Percentiles rank a stretch among this genome's conserved stretches.
These are phyloP conservation scores for Graptemys geographica DNA, from an alignment of 2,797 vertebrate genomes.

Conservation along the genomic window DNA sequence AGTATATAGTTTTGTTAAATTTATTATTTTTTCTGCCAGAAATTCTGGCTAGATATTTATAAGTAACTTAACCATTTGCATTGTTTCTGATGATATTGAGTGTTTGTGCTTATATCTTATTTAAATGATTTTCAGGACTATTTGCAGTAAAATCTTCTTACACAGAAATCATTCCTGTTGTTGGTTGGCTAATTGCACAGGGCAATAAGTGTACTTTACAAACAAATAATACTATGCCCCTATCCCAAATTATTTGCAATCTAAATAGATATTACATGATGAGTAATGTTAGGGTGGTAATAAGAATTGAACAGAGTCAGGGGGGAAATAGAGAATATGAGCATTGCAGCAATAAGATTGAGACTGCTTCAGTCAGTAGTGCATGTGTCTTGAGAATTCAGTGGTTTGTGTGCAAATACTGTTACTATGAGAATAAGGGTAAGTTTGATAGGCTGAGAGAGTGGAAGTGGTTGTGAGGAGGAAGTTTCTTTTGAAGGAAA, in stretches of 20 bases:
- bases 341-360: background rate
- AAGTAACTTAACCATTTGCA: background rate
- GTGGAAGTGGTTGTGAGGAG: background rate
- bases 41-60: background rate
- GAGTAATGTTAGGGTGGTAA: background rate
- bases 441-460: slow-evolving; percentile 8
- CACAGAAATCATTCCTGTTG: background rate
- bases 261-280: background rate
- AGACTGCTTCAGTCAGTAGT: background rate
- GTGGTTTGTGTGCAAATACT: background rate
- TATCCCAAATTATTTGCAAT: background rate
- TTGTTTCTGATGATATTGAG: background rate
- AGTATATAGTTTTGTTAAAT: background rate
- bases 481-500: slow-evolving; percentile 4
- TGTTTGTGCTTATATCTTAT: background rate
- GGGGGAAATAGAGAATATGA: background rate
- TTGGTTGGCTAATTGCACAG: background rate
- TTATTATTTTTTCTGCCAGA: background rate
- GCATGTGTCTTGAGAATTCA: background rate
- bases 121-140: background rate
- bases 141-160: background rate
- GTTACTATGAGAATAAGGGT: slow-evolving; percentile 38
- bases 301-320: background rate
- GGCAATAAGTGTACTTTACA: background rate
- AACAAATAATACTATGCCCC: background rate